Percentiles rank a stretch among this genome's conserved stretches.
Conservation (phyloP, 2,797 vertebrate genomes). For the Mycteria americana region DNA sequence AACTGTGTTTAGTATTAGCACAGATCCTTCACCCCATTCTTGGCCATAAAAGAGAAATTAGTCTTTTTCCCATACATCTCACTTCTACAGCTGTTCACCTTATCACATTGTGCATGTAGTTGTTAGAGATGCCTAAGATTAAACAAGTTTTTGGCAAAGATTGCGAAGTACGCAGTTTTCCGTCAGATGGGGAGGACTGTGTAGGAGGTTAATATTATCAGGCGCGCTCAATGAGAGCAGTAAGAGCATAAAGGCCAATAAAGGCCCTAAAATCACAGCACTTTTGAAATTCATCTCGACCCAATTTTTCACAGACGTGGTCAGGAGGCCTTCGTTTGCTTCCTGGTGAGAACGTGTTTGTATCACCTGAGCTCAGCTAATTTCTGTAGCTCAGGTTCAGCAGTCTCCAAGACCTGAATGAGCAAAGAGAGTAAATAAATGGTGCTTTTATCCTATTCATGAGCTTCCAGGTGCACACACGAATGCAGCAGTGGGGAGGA, state of each 20-base stretch:
- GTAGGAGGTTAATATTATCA: conserved; percentile 7
- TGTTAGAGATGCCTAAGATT: conserved; percentile 10
- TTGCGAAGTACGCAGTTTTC: background rate
- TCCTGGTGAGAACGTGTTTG: background rate
- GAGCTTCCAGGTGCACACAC: background rate
- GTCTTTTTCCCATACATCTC: background rate
- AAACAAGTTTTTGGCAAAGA: conserved; percentile 22
- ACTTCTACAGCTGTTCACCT: conserved; percentile 1
- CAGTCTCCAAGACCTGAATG: background rate
- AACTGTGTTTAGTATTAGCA: background rate
- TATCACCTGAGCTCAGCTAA: conserved; percentile 1
- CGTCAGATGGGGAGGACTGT: background rate
- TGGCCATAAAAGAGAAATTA: conserved; percentile 15
- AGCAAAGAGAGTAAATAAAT: background rate
- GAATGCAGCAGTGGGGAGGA: background rate
- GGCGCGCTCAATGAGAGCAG: background rate
- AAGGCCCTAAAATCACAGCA: background rate
- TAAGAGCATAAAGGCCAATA: background rate
- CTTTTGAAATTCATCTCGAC: background rate
- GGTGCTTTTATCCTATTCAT: background rate
- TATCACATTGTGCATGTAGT: background rate
- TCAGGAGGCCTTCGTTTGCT: background rate
- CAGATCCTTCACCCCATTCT: background rate
- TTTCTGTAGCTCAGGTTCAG: background rate
- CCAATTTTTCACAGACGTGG: background rate